Conservation (phyloP, 2,797 vertebrate genomes). For the Vultur gryphus region DNA sequence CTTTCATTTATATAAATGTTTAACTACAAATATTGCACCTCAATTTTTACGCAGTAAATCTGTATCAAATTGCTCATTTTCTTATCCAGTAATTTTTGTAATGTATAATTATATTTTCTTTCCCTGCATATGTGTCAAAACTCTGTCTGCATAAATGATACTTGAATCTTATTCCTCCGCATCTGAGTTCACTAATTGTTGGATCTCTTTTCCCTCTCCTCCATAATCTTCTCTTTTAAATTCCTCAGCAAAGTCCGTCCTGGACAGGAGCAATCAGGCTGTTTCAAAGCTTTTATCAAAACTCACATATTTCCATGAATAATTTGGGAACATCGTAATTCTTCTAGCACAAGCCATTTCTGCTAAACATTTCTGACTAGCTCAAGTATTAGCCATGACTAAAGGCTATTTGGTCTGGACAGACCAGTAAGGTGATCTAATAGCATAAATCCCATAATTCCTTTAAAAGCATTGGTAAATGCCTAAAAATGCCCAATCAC, state of each 20-base stretch:
- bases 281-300: not conserved
- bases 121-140: not conserved
- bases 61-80: not conserved
- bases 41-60: not conserved
- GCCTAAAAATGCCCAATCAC: not conserved
- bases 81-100: not conserved
- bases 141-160: not conserved
- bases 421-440: not conserved
- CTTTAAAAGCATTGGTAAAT: not conserved
- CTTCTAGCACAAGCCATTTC: not conserved
- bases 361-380: not conserved
- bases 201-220: not conserved
- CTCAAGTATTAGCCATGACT: not conserved
- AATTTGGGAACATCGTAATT: not conserved
- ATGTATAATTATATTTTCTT: not conserved
- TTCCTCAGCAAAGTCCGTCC: not conserved
- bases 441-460: not conserved
- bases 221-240: not conserved
- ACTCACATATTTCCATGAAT: not conserved
- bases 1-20: conserved; percentile 2
- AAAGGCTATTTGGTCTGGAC: not conserved
- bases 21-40: not conserved
- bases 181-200: not conserved
- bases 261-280: not conserved
- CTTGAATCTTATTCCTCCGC: not conserved